Evolutionary conservation across 1,140 invertebrate species (phyloP).

Genomic region (Oscheius sp.): DNA sequence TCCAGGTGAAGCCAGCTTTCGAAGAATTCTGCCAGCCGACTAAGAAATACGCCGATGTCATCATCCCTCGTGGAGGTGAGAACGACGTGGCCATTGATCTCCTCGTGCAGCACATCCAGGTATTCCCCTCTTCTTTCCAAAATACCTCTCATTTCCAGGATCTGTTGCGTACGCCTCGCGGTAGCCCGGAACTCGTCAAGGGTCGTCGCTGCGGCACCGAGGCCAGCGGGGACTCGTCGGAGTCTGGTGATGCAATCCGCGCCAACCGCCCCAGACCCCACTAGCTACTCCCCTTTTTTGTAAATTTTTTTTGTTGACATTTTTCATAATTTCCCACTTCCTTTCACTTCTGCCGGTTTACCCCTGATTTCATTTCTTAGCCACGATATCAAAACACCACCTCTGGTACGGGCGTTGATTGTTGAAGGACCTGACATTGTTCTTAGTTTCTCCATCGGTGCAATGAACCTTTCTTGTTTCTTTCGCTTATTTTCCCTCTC

Average conservation of each 20-base stretch:
- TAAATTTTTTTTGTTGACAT: not conserved
- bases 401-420: too few relatives aligned
- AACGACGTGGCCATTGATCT: slow-evolving; percentile 86
- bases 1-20: slow-evolving; percentile 95
- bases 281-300: not conserved
- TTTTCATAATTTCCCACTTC: not conserved
- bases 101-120: slow-evolving; percentile 96
- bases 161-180: slow-evolving; percentile 16
- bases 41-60: slow-evolving; percentile 99
- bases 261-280: not conserved
- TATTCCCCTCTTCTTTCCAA: not conserved
- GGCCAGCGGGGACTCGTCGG: too few relatives aligned
- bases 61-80: slow-evolving; percentile 74
- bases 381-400: too few relatives aligned
- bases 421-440: too few relatives aligned
- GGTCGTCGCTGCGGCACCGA: not conserved
- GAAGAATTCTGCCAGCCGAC: slow-evolving; percentile 98
- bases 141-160: slow-evolving; percentile 18
- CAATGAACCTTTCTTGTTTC: too few relatives aligned
- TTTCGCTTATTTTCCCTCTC: too few relatives aligned
- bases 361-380: slow-evolving; percentile 1
- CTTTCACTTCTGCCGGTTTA: not conserved
- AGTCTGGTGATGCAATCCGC: slow-evolving; percentile 4
- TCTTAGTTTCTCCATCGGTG: too few relatives aligned
- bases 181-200: slow-evolving; percentile 11